Base-by-base conservation (phyloP, 2,888 invertebrate species). In the Oscheius sp. region DNA sequence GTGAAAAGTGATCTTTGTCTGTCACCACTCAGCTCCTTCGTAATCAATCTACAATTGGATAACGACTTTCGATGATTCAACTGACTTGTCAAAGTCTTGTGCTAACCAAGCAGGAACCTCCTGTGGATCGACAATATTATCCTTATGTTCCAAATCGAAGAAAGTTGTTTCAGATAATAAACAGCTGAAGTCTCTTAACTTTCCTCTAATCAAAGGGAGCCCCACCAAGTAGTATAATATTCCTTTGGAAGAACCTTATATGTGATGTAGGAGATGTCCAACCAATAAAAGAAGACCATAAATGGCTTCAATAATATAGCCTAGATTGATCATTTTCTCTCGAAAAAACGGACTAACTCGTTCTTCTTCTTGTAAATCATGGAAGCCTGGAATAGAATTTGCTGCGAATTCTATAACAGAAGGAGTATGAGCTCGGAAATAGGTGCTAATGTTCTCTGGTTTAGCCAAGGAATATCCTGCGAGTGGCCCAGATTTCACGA, bases 201-300 rank as follows among this genome's bases (percentile, higher is more conserved):
- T 25, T 25, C 12, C 3, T 4, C n/a, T 2, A 37, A 34, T 17
- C 8, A 34, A 31, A 20, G 4, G 2, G 3, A 20, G 29, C 10
- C 52, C 31, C 25, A 37, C 57, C 34, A 12, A n/a, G 8, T 2
- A 42, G 25, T 25, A 31, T 29, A 61, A 2, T 39, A 10, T 15
- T 42, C 29, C 1, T 31, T 39, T 25, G 61, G 45, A 29, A 61
- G 23, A 4, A 29, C 12, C 17, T 61, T 39, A 45, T 61, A 61
- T 0, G 61, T 61, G 3, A 27, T 15, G 45, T 61, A 61, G 3
- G 45, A 42, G 17, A 29, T 23, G 42, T 61, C 61, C 10, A 61
- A 6, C 61, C 61, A 61, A 29, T 27, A 61, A 31, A 61, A 61
- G 27, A 29, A 45, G 29, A 61, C 61, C 45, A 61, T 25, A 42